phyloP scores from a whole-genome alignment of 2,797 vertebrate species.

The Hypotaenidia philippensis region DNA sequence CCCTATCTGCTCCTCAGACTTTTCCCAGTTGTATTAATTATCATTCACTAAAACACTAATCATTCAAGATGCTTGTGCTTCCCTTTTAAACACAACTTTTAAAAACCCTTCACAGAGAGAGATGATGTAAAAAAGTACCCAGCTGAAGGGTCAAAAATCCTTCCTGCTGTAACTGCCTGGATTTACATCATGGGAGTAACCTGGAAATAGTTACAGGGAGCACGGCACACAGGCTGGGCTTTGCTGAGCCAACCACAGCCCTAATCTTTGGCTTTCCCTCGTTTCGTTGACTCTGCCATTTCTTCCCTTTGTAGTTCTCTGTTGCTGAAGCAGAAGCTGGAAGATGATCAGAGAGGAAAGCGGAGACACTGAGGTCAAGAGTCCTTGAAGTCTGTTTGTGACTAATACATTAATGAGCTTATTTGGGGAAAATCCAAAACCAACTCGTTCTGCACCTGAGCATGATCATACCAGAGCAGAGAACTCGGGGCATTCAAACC shows the following conservation, averaged over 20 bases:
- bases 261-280: constrained; percentile 40
- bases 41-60: constrained; percentile 29
- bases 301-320: constrained; percentile 64
- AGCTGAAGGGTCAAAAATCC: not conserved
- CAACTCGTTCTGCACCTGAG: constrained; percentile 63
- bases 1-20: constrained; percentile 26
- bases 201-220: not conserved
- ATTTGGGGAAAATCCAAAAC: constrained; percentile 65
- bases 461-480: not conserved
- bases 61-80: not conserved
- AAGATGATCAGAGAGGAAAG: constrained; percentile 71
- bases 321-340: constrained; percentile 68
- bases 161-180: not conserved
- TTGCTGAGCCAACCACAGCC: constrained; percentile 15
- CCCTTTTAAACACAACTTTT: constrained; percentile 2
- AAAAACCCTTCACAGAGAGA: not conserved
- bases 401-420: constrained; percentile 66
- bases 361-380: constrained; percentile 65
- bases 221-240: constrained; percentile 1
- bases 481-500: not conserved
- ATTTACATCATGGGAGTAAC: not conserved
- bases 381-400: constrained; percentile 69
- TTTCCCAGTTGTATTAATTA: constrained; percentile 63
- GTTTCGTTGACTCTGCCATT: constrained; percentile 49
- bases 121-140: not conserved